A percentile compares a stretch with the other conserved stretches of the same genome.
phyloP scores from a whole-genome alignment of 2,113 vertebrate species.

The Oenanthe melanoleuca region DNA sequence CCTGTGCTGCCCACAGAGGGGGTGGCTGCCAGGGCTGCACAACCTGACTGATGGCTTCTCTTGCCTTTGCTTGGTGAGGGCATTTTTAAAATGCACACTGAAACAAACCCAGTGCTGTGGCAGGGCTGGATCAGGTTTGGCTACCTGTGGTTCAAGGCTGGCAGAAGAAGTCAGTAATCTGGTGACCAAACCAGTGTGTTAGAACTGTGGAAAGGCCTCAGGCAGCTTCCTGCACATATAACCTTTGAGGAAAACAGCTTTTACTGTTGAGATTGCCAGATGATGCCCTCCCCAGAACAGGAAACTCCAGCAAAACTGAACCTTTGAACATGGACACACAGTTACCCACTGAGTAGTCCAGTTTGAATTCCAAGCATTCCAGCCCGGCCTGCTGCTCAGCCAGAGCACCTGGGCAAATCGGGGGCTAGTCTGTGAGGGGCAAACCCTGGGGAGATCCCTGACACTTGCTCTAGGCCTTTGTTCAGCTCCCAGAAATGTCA shows the following conservation, averaged over 20 bases:
- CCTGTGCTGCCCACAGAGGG: accelerated
- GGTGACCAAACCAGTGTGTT: not conserved
- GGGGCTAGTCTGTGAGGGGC: not conserved
- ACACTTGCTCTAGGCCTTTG: not conserved
- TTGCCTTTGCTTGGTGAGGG: not conserved
- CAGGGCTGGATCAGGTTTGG: not conserved
- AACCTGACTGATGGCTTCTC: not conserved
- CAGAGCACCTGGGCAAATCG: not conserved
- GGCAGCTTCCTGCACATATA: not conserved
- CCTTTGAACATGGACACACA: not conserved
- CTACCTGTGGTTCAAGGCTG: not conserved
- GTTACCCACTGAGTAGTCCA: not conserved
- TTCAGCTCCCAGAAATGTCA: not conserved
- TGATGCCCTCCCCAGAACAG: not conserved
- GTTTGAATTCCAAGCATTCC: not conserved
- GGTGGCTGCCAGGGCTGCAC: not conserved
- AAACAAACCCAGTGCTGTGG: accelerated
- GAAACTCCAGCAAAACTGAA: not conserved
- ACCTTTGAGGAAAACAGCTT: not conserved
- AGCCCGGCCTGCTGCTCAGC: not conserved
- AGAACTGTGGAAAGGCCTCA: not conserved
- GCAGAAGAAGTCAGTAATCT: not conserved
- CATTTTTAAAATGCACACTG: not conserved
- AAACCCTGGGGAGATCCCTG: not conserved
- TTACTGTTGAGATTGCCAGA: not conserved